Conservation (phyloP, 2,888 invertebrate genomes). For the Phymatocera aterrima region DNA sequence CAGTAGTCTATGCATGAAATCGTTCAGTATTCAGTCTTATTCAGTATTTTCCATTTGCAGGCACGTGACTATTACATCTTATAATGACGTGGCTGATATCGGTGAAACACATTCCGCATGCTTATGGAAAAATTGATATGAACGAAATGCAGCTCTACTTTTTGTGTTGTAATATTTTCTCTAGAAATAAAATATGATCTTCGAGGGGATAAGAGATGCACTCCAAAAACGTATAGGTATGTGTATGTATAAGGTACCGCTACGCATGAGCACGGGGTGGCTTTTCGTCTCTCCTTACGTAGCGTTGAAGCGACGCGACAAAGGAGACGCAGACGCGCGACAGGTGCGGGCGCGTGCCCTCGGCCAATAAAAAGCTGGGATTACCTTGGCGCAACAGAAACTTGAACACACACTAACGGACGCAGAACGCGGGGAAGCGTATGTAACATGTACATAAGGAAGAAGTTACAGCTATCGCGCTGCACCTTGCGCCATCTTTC, state of each 20-base stretch:
- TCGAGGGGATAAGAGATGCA: too few relatives aligned
- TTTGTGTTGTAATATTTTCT: too few relatives aligned
- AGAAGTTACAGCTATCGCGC: conserved; percentile 4
- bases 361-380: conserved; percentile 64
- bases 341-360: conserved; percentile 72
- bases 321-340: conserved; percentile 63
- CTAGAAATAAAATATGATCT: too few relatives aligned
- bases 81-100: neutral
- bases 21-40: neutral
- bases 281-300: conserved; percentile 34
- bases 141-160: too few relatives aligned
- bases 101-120: neutral
- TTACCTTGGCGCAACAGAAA: conserved; percentile 52
- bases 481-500: conserved; percentile 56
- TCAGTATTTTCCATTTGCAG: neutral
- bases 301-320: conserved; percentile 53
- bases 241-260: neutral
- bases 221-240: neutral
- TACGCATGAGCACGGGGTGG: neutral
- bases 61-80: neutral
- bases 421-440: neutral
- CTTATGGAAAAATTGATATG: too few relatives aligned
- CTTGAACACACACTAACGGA: neutral
- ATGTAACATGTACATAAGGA: conserved; percentile 19
- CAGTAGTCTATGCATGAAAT: too few relatives aligned